Base-by-base conservation (phyloP, 2,888 invertebrate genomes). In the Leucophenga maculata region DNA sequence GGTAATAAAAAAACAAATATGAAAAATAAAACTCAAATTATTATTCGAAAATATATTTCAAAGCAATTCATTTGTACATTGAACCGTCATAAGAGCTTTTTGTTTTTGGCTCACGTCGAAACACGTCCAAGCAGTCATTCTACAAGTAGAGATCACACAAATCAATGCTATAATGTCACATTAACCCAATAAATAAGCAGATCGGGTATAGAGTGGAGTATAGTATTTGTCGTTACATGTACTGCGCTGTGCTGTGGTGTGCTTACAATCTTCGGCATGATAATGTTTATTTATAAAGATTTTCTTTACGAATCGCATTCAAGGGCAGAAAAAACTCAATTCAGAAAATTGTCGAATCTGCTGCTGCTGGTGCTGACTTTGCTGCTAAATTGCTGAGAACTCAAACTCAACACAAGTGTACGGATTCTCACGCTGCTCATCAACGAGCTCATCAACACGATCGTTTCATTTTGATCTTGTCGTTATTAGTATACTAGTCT, bases 131-230 rank as follows among this genome's bases (percentile, higher is more conserved):
- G 44, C 26, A 26, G 26, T 26, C 26, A 26, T 26, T 26, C 26
- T 26, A 26, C 26, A 26, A 26, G 26, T 26, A 26, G 2, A 26
- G 26, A 26, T 26, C 26, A 26, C 26, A 26, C 26, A 39, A 54
- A 54, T 39, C 44, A 54, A 55, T 67, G 46, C 26, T 46, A 44
- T 8, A 22, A 73, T 80, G 83, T 84, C 76, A 80, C 83, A 81
- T 84, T 80, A 83, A 83, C 84, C 83, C 75, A 84, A 83, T 83
- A 84, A 80, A 78, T 75, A 76, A 75, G 71, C 72, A 75, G 16
- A 39, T 26, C n/a, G 39, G 11, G 8, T 39, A 8, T 11, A 39
- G 39, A 39, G 39, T 11, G 31, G 39, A 39, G 20, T 16, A 32
- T 39, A 39, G 9, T 62, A 62, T 44, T 59, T 65, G 46, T 68